phyloP scores from a whole-genome alignment of 2,888 invertebrate genomes.

The Napeogenes inachia region DNA sequence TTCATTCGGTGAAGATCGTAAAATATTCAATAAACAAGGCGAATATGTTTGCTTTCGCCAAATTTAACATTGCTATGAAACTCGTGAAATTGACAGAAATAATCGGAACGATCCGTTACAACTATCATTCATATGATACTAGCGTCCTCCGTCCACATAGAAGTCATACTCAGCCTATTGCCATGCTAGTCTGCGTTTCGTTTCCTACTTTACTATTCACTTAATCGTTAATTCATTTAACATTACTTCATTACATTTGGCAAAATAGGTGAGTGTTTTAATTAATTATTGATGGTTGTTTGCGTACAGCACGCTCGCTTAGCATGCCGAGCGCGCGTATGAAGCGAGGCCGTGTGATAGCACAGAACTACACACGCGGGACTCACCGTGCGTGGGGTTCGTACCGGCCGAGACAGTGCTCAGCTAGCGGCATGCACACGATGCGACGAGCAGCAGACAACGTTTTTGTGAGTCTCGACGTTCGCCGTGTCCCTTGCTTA shows the following conservation, averaged over 20 bases:
- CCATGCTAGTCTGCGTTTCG: constrained; percentile 54
- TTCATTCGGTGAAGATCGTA: constrained; percentile 71
- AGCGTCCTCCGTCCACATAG: constrained; percentile 54
- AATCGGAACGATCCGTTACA: constrained; percentile 76
- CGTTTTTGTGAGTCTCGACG: constrained; percentile 70
- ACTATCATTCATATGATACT: constrained; percentile 71
- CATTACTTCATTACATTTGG: constrained; percentile 46
- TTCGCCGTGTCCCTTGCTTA: constrained; percentile 53
- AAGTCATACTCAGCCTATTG: constrained; percentile 51
- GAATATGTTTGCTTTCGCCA: constrained; percentile 73
- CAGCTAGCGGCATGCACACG: constrained; percentile 38
- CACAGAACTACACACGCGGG: constrained; percentile 22
- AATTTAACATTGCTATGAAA: constrained; percentile 77
- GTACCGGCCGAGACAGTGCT: constrained; percentile 20
- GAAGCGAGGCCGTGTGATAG: constrained; percentile 27
- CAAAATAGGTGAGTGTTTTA: constrained; percentile 41
- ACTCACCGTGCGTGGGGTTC: constrained; percentile 13
- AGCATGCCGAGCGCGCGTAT: constrained; percentile 33
- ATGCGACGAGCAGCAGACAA: constrained; percentile 53
- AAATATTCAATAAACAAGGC: constrained; percentile 77
- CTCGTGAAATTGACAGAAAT: constrained; percentile 77
- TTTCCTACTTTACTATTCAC: constrained; percentile 60
- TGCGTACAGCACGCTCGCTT: constrained; percentile 27
- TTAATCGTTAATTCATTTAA: constrained; percentile 55
- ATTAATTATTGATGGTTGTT: constrained; percentile 41